Conservation (phyloP, 2,113 vertebrate genomes). For the Perca flavescens region DNA sequence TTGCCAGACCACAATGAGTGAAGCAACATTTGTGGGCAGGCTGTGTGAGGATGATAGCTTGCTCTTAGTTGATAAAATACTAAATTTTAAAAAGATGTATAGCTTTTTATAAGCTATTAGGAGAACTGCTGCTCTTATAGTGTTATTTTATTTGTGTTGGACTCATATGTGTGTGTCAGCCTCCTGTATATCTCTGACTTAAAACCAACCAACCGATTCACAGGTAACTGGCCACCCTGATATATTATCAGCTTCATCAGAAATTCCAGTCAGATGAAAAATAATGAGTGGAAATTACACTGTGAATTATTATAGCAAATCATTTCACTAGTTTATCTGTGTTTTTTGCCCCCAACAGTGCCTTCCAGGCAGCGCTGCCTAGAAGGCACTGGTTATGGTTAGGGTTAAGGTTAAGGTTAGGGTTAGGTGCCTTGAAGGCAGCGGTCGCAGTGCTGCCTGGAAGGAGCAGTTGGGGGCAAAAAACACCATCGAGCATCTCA, state of each 20-base stretch:
- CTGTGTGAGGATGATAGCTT: constrained; percentile 13
- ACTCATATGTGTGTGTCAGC: background rate
- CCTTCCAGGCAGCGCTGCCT: no score
- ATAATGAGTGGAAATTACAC: constrained; percentile 52
- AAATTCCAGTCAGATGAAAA: constrained; percentile 66
- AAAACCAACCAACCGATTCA: background rate
- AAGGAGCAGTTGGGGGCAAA: no score
- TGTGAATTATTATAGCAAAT: background rate
- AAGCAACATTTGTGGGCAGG: background rate
- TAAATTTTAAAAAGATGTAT: background rate
- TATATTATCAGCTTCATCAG: constrained; percentile 54
- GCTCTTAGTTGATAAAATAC: constrained; percentile 9
- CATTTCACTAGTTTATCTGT: no score
- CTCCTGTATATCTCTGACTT: background rate
- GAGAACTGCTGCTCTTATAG: background rate
- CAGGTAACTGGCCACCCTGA: background rate
- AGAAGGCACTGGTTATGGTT: no score
- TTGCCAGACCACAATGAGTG: constrained; percentile 18
- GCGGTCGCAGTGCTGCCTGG: no score
- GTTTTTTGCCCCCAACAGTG: no score
- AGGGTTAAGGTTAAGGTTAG: no score
- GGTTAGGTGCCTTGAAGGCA: no score
- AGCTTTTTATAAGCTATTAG: background rate
- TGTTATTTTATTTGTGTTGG: background rate
- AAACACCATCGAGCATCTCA: no score